Conservation (phyloP, 1,140 invertebrate genomes). For the Lasioglossum albipes region DNA sequence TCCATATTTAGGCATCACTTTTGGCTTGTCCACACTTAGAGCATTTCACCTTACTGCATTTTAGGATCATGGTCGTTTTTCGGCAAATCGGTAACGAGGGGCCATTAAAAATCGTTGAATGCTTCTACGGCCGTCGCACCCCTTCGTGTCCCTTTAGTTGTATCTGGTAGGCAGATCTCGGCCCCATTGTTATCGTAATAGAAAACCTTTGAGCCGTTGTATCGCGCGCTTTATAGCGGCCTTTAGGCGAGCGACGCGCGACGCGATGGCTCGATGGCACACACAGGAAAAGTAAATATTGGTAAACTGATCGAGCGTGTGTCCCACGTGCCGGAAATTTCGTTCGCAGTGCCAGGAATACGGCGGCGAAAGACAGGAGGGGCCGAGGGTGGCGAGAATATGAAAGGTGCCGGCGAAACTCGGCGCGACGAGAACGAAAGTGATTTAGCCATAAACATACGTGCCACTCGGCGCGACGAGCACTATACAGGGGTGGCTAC, state of each 20-base stretch:
- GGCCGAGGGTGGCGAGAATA: conserved; percentile 37
- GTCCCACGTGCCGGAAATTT: conserved; percentile 22
- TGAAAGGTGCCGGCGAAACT: conserved; percentile 34
- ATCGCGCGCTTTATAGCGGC: background rate
- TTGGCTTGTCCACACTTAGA: too few species aligned
- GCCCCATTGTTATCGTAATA: conserved; percentile 53
- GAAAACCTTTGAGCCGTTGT: conserved; percentile 51
- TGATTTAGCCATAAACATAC: conserved; percentile 68
- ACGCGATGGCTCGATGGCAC: background rate
- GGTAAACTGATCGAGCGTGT: conserved; percentile 12
- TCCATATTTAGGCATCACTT: too few species aligned
- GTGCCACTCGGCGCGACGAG: conserved; percentile 23
- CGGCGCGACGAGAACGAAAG: conserved; percentile 60
- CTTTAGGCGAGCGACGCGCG: background rate
- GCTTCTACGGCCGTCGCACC: conserved; percentile 27
- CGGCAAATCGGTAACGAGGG: conserved; percentile 41
- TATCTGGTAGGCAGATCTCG: conserved; percentile 53
- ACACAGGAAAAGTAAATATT: conserved; percentile 15
- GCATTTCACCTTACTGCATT: too few species aligned
- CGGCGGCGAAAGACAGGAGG: background rate
- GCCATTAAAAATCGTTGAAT: conserved; percentile 62
- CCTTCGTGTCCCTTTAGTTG: conserved; percentile 30
- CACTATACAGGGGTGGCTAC: too few species aligned
- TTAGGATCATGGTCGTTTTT: too few species aligned
- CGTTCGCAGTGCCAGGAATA: background rate